Base-by-base conservation (phyloP, 2,888 invertebrate genomes). In the Luperina nickerlii region DNA sequence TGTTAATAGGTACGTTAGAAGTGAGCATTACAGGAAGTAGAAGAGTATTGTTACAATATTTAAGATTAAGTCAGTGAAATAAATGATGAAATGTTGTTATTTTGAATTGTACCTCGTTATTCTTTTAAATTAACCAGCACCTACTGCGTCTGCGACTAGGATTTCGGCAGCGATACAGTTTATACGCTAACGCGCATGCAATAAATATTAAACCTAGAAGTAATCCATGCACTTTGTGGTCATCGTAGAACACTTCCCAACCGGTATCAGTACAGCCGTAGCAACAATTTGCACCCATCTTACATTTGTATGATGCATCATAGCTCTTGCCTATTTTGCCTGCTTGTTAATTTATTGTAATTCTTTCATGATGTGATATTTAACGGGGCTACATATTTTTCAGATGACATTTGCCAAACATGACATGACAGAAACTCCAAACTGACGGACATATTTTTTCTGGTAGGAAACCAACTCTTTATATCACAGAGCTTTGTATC, bases 251-350 rank as follows among this genome's bases (percentile, higher is more conserved):
- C 20, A 88, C 86, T 79, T 89, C 86, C 88, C 89, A 91, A 65
- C 83, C 85, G 1, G 90, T 85, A 77, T 92, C 87, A 42, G 79
- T 86, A 60, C 91, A 91, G 62, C 90, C 82, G 65, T 79, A 74
- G 74, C 94, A 95, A 82, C 91, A 92, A 86, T 80, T 7, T 60
- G 20, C 86, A 85, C 82, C 86, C 94, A 94, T 94, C 76, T 79
- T 91, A 84, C 67, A 32, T 71, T 32, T 42, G 20, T 38, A 51
- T 67, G 69, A 69, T 38, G 65, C 78, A 68, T 78, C 63, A 67
- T 82, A 32, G 42, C n/a, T 75, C 70, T 82, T 75, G 74, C 51
- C 60, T 62, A 63, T 81, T 70, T 67, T 76, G 57, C 27, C 0
- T 84, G 63, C 27, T 62, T 20, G 24, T 76, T 73, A 48, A 66